Percentiles rank a stretch among this genome's conserved stretches.
phyloP scores from a whole-genome alignment of 2,113 vertebrate genomes.

The Percopsis transmontana region DNA sequence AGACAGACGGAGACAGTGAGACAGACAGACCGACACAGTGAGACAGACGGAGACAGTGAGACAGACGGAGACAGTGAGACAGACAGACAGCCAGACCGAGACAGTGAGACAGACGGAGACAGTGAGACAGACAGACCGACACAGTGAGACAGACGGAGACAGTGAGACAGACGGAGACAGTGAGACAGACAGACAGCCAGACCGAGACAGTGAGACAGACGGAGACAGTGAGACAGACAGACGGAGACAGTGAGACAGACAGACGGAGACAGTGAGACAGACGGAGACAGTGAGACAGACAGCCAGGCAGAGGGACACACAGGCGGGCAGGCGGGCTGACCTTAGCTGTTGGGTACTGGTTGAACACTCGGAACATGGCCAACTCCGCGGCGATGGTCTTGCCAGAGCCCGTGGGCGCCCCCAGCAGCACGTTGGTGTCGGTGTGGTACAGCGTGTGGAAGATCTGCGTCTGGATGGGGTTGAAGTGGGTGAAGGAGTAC shows the following conservation, averaged over 20 bases:
- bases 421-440: constrained; percentile 94
- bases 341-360: constrained; percentile 90
- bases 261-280: not conserved
- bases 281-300: no score
- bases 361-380: constrained; percentile 97
- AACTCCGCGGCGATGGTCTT: constrained; percentile 97
- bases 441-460: constrained; percentile 97
- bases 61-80: not conserved
- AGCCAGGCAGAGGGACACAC: not conserved
- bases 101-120: not conserved
- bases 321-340: constrained; percentile 59
- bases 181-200: not conserved
- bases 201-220: not conserved
- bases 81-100: not conserved
- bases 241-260: not conserved
- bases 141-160: no score
- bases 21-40: no score
- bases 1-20: no score
- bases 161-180: not conserved
- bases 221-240: not conserved
- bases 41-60: not conserved
- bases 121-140: not conserved
- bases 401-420: constrained; percentile 96
- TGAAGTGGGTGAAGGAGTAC: constrained; percentile 97
- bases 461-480: constrained; percentile 98